A percentile compares a stretch with the other conserved stretches of the same genome.
These are phyloP conservation scores for Typhlichthys eigenmanni DNA, from an alignment of 2,797 vertebrate genomes.

Conservation along the genomic window DNA sequence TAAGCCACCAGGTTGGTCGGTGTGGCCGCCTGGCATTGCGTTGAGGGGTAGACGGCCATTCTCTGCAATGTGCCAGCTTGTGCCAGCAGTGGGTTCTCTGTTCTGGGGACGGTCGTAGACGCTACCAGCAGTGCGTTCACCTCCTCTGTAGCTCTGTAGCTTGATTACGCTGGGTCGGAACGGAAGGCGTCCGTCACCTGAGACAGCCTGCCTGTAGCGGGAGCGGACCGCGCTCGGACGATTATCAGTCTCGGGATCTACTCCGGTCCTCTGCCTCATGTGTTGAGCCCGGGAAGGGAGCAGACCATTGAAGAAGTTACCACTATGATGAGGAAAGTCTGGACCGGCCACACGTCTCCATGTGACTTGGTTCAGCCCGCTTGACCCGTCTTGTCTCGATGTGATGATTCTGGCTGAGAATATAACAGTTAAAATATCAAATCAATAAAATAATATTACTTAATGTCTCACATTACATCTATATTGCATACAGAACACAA, in stretches of 20 bases:
- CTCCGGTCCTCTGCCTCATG: constrained; percentile 10
- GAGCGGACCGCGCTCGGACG: constrained; percentile 4
- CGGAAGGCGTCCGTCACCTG: neutral
- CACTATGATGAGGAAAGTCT: neutral
- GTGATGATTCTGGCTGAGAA: constrained; percentile 28
- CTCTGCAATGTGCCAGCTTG: neutral
- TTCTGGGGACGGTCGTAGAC: constrained; percentile 6
- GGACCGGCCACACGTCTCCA: constrained; percentile 11
- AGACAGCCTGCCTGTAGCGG: constrained; percentile 4
- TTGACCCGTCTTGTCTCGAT: neutral
- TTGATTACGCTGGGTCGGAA: neutral
- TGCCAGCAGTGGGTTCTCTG: neutral
- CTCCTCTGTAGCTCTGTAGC: neutral
- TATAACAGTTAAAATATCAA: neutral
- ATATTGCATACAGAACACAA: no score
- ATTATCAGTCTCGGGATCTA: neutral
- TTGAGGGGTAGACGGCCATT: neutral
- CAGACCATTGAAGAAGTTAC: neutral
- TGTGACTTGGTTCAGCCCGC: neutral
- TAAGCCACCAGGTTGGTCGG: neutral
- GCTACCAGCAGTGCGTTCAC: constrained; percentile 12
- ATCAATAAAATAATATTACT: neutral
- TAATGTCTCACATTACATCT: neutral
- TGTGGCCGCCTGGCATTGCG: neutral
- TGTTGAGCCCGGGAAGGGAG: constrained; percentile 11